Percentiles rank a stretch among this genome's conserved stretches.
Evolutionary conservation across 2,113 vertebrate species (phyloP).

Genomic region (Hystrix cristata): DNA sequence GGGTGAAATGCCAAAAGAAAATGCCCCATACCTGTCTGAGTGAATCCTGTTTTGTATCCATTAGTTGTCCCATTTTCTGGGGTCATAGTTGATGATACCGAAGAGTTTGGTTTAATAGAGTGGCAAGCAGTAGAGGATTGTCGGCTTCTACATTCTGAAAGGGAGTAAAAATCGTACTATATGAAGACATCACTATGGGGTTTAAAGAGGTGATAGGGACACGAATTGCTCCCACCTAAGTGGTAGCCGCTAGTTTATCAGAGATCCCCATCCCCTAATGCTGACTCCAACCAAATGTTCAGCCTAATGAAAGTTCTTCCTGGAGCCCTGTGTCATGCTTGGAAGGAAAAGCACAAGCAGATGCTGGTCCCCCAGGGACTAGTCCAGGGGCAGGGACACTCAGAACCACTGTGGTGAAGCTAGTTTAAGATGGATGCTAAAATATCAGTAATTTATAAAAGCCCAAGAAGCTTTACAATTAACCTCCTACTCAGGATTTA

Average conservation of each 20-base stretch:
- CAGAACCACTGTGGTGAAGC: background rate
- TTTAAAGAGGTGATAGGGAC: background rate
- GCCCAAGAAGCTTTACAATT: slow-evolving; percentile 23
- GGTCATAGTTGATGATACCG: slow-evolving; percentile 93
- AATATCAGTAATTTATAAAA: slow-evolving; percentile 54
- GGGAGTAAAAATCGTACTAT: slow-evolving; percentile 83
- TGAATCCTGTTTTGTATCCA: slow-evolving; percentile 94
- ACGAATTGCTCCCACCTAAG: background rate
- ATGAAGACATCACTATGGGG: slow-evolving; percentile 14
- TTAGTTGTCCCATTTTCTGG: slow-evolving; percentile 94
- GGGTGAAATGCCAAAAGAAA: slow-evolving; percentile 43
- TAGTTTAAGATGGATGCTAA: slow-evolving; percentile 57
- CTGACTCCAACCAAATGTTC: background rate
- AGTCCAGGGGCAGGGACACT: background rate
- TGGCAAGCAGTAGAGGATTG: slow-evolving; percentile 92
- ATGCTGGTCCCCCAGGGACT: background rate
- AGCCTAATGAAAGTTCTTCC: background rate
- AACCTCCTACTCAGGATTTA: background rate
- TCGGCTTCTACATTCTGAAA: slow-evolving; percentile 96
- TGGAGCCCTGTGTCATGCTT: background rate
- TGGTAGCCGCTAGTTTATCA: background rate
- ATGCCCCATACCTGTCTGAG: slow-evolving; percentile 92
- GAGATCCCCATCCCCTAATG: background rate
- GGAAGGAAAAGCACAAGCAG: slow-evolving; percentile 4
- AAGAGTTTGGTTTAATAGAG: slow-evolving; percentile 93